Percentiles rank a stretch among this genome's conserved stretches.
Conservation (phyloP, 23 tunicate genomes). For the Corella eumyota region DNA sequence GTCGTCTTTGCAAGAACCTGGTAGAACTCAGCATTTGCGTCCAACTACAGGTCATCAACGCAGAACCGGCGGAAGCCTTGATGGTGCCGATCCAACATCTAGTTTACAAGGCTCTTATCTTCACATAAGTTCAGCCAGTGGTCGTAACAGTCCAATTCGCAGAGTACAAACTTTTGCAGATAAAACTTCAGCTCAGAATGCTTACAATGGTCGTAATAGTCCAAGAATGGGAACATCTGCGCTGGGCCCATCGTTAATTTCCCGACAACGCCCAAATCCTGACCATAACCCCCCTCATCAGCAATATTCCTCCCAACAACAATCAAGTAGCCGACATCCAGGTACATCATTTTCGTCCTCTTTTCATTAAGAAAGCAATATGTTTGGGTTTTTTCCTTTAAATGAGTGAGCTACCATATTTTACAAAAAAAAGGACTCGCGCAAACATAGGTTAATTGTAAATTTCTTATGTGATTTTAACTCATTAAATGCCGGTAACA, state of each 20-base stretch:
- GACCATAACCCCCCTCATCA: slow-evolving; percentile 8
- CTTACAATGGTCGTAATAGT: slow-evolving; percentile 40
- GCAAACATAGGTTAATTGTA: too few species aligned
- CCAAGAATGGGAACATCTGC: slow-evolving; percentile 37
- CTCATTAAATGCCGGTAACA: too few species aligned
- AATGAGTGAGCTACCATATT: too few species aligned
- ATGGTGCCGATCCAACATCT: slow-evolving; percentile 52
- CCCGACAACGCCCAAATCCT: slow-evolving; percentile 14
- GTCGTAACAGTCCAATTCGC: slow-evolving; percentile 44
- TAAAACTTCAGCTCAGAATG: slow-evolving; percentile 12
- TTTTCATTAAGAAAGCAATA: slow-evolving; percentile 51
- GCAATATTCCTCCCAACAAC: slow-evolving; percentile 7
- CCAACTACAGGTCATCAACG: slow-evolving; percentile 41
- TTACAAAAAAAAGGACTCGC: too few species aligned
- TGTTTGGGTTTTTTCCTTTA: too few species aligned
- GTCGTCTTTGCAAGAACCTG: slow-evolving; percentile 38
- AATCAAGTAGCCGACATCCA: slow-evolving; percentile 8
- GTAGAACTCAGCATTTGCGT: slow-evolving; percentile 14
- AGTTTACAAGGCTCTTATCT: slow-evolving; percentile 14
- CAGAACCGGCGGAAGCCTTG: slow-evolving; percentile 72
- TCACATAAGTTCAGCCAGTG: slow-evolving; percentile 13
- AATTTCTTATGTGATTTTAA: too few species aligned
- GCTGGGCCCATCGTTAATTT: slow-evolving; percentile 3
- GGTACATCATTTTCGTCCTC: slow-evolving; percentile 93
- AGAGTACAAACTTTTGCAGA: slow-evolving; percentile 48